phyloP scores from a whole-genome alignment of 2,888 invertebrate species.

The Ornithoptera priamus region DNA sequence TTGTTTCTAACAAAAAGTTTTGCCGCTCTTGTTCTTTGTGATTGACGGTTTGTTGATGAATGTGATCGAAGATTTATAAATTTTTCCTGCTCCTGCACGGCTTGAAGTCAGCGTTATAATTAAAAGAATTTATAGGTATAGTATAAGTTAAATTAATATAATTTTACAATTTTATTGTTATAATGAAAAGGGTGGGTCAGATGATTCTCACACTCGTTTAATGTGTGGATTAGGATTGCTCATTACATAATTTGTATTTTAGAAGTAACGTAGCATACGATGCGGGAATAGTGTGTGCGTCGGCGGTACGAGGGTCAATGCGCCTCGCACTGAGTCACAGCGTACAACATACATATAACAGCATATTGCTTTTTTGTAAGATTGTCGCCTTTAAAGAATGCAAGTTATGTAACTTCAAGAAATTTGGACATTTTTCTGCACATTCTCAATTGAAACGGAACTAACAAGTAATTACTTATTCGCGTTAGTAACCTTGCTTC shows the following conservation, averaged over 20 bases:
- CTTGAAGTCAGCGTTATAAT: no score
- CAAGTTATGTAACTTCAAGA: slow-evolving; percentile 76
- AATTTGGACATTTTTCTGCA: slow-evolving; percentile 61
- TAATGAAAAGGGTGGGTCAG: no score
- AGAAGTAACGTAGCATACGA: slow-evolving; percentile 13
- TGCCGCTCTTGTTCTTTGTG: background rate
- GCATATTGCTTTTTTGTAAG: slow-evolving; percentile 78
- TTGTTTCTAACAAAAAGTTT: background rate
- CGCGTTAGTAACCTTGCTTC: background rate
- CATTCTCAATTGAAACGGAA: background rate
- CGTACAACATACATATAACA: slow-evolving; percentile 36
- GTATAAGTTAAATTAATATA: background rate
- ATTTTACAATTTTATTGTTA: background rate
- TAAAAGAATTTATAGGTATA: no score
- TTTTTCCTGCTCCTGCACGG: background rate
- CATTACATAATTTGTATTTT: slow-evolving; percentile 27
- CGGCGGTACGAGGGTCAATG: slow-evolving; percentile 24
- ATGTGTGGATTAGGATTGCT: background rate
- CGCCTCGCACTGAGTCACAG: slow-evolving; percentile 22
- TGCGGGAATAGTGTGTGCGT: slow-evolving; percentile 18
- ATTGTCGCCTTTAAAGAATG: slow-evolving; percentile 76
- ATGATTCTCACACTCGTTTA: background rate
- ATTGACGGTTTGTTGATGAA: background rate
- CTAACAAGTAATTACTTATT: background rate
- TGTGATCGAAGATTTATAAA: background rate